phyloP scores from a whole-genome alignment of 2,888 invertebrate species.

The Caenorhabditis imperialis region DNA sequence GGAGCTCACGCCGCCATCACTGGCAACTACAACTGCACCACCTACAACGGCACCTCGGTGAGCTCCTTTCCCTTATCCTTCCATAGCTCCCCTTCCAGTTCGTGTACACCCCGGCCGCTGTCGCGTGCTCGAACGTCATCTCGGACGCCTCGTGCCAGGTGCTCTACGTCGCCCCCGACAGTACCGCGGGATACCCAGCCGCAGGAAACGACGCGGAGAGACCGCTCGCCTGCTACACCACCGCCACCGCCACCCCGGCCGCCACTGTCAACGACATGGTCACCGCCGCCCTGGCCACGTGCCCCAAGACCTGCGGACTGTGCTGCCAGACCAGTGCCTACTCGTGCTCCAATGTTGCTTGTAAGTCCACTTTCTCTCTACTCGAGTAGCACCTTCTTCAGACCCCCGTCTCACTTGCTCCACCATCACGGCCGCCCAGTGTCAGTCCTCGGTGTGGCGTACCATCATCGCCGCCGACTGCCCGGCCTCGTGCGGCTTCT shows the following conservation, averaged over 20 bases:
- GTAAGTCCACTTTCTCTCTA: too few relatives aligned
- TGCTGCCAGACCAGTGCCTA: slow-evolving; percentile 55
- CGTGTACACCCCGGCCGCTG: slow-evolving; percentile 45
- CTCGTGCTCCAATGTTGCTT: slow-evolving; percentile 53
- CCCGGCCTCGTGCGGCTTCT: too few relatives aligned
- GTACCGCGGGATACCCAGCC: slow-evolving; percentile 25
- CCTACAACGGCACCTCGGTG: too few relatives aligned
- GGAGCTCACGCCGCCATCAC: slow-evolving; percentile 30
- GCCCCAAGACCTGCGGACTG: slow-evolving; percentile 59
- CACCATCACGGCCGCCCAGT: too few relatives aligned
- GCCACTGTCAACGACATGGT: slow-evolving; percentile 29
- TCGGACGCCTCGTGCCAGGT: slow-evolving; percentile 34
- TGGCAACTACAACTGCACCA: slow-evolving; percentile 44
- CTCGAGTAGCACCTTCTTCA: too few relatives aligned
- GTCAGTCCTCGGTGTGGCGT: too few relatives aligned
- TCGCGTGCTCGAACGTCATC: slow-evolving; percentile 41
- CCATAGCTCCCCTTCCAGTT: slow-evolving; percentile 34
- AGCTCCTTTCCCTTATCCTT: too few relatives aligned
- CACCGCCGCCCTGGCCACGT: slow-evolving; percentile 35
- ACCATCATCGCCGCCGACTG: too few relatives aligned
- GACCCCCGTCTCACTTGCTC: too few relatives aligned
- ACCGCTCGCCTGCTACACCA: slow-evolving; percentile 44
- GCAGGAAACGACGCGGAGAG: too few relatives aligned
- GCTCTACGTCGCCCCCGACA: slow-evolving; percentile 36
- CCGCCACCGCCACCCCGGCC: slow-evolving; percentile 38